phyloP scores from a whole-genome alignment of 2,797 vertebrate genomes.

The Hylomyscus alleni region DNA sequence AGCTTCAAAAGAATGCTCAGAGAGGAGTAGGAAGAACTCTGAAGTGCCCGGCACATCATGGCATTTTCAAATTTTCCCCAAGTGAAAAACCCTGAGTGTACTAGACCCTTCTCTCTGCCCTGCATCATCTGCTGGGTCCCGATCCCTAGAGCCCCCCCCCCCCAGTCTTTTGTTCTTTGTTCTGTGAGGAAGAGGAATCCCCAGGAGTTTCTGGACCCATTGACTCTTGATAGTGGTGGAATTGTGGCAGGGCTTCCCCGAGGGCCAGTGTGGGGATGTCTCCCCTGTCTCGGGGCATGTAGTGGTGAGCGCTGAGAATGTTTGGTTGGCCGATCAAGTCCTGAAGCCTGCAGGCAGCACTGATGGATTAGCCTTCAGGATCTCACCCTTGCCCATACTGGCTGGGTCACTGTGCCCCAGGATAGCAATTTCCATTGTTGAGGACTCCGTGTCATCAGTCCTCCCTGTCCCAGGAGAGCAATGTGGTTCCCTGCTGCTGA shows the following conservation, averaged over 20 bases:
- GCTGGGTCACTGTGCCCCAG: not conserved
- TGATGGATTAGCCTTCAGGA: not conserved
- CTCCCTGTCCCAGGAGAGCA: not conserved
- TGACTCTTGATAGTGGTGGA: not conserved
- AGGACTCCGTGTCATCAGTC: not conserved
- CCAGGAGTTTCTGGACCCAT: not conserved
- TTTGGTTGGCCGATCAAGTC: not conserved
- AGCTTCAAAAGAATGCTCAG: not conserved
- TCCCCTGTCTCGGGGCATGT: not conserved
- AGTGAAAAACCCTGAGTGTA: not conserved
- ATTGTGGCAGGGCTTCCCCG: not conserved
- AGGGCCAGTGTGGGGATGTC: not conserved
- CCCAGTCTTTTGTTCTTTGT: constrained; percentile 31
- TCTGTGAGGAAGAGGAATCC: constrained; percentile 36
- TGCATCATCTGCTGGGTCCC: not conserved
- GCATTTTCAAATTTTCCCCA: rapidly evolving
- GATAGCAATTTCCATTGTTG: not conserved
- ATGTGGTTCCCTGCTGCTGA: not conserved
- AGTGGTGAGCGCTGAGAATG: rapidly evolving
- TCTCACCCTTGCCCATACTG: not conserved
- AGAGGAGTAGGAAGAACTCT: not conserved
- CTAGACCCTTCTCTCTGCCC: not conserved
- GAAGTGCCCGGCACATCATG: not conserved
- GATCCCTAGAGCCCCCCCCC: not conserved
- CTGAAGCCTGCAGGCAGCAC: rapidly evolving